Conservation (phyloP, 2,113 vertebrate species). For the Glareola pratincola region DNA sequence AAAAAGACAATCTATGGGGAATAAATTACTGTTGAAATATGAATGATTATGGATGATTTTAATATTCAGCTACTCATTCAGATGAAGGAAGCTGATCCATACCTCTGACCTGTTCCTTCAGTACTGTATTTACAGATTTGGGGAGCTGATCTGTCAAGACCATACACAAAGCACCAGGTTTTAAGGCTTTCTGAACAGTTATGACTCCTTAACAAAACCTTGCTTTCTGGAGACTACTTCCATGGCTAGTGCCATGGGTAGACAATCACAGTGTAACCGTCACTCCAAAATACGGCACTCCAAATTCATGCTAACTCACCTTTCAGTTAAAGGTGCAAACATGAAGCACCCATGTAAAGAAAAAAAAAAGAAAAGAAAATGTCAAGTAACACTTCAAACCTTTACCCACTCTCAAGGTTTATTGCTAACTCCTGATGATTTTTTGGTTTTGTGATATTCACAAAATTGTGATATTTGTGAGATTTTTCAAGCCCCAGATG, state of each 20-base stretch:
- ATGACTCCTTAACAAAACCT: not conserved
- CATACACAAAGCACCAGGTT: not conserved
- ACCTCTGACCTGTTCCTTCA: not conserved
- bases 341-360: not conserved
- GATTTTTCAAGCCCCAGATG: not conserved
- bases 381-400: not conserved
- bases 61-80: not conserved
- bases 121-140: not conserved
- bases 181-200: not conserved
- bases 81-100: not conserved
- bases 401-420: not conserved
- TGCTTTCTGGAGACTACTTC: not conserved
- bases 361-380: not conserved
- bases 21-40: not conserved
- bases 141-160: not conserved
- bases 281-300: not conserved
- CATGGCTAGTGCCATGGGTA: not conserved
- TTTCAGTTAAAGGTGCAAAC: not conserved
- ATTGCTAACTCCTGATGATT: not conserved
- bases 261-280: rapidly evolving
- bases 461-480: not conserved
- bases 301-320: not conserved
- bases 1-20: not conserved
- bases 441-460: not conserved
- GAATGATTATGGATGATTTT: not conserved